phyloP scores from a whole-genome alignment of 1,140 invertebrate species.

The Drosophila nigromelanica region DNA sequence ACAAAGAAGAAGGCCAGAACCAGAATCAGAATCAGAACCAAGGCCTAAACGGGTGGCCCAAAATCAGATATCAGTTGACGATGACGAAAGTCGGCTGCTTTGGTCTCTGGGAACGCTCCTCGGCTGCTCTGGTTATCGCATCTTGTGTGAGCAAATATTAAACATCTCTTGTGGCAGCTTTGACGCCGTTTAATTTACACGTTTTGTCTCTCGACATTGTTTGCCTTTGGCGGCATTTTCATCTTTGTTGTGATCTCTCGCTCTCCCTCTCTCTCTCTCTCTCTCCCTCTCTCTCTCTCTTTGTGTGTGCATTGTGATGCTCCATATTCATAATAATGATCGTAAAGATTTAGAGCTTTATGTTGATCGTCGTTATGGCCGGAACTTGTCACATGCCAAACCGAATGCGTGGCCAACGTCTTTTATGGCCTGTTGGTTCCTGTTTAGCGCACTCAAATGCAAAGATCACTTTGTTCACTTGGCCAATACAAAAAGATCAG shows the following conservation, averaged over 20 bases:
- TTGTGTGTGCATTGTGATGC: conserved; percentile 48
- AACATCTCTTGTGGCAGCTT: conserved; percentile 55
- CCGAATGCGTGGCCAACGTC: no score
- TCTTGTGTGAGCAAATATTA: conserved; percentile 70
- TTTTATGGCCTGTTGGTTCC: conserved; percentile 57
- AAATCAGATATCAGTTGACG: conserved; percentile 19
- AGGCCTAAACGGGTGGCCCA: conserved; percentile 37
- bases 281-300: not conserved
- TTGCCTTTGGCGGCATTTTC: conserved; percentile 71
- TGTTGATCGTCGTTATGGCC: conserved; percentile 58
- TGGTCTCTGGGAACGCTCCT: conserved; percentile 16
- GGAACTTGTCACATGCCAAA: conserved; percentile 77
- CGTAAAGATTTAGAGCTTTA: conserved; percentile 29
- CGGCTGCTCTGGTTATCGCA: conserved; percentile 60
- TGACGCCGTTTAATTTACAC: conserved; percentile 41
- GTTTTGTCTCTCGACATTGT: conserved; percentile 23
- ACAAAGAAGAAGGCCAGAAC: conserved; percentile 6
- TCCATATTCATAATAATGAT: conserved; percentile 54
- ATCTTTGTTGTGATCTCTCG: conserved; percentile 46
- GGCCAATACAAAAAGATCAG: not conserved
- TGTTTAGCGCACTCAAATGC: conserved; percentile 29
- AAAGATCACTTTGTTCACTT: not conserved
- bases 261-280: not conserved
- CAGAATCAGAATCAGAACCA: not conserved
- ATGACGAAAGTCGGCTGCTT: conserved; percentile 16